phyloP scores from a whole-genome alignment of 2,888 invertebrate species.

The Megamerina dolium region DNA sequence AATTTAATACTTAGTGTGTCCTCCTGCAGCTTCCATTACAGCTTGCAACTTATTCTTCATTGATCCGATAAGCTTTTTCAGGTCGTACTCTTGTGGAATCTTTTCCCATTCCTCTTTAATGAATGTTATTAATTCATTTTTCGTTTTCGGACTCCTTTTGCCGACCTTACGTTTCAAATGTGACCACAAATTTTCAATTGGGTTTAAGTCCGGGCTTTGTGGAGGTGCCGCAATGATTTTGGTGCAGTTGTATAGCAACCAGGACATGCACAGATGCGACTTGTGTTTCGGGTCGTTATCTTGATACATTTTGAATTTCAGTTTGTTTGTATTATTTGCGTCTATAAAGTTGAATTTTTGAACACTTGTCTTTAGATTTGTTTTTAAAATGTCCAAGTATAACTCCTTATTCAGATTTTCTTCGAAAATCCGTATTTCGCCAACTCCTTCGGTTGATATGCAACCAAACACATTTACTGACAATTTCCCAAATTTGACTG shows the following conservation, averaged over 20 bases:
- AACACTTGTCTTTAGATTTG: conserved; percentile 11
- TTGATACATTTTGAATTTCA: too few relatives aligned
- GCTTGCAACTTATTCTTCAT: too few relatives aligned
- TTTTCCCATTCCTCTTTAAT: conserved; percentile 4
- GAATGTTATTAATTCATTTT: neutral
- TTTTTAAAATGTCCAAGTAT: conserved; percentile 6
- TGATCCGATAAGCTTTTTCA: too few relatives aligned
- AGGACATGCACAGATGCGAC: too few relatives aligned
- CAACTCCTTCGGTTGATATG: too few relatives aligned
- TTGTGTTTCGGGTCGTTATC: conserved; percentile 9
- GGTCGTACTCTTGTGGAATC: conserved; percentile 2
- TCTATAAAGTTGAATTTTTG: conserved; percentile 12
- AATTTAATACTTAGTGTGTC: too few relatives aligned
- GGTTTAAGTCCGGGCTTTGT: conserved; percentile 3
- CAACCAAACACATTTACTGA: too few relatives aligned
- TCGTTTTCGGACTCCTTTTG: neutral
- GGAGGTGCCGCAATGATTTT: too few relatives aligned
- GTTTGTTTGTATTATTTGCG: conserved; percentile 10
- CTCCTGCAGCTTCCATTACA: too few relatives aligned
- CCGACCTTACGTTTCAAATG: conserved; percentile 1
- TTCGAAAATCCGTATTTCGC: conserved; percentile 14
- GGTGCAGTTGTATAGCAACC: conserved; percentile 8
- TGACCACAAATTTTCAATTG: conserved; percentile 9
- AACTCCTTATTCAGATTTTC: conserved; percentile 9
- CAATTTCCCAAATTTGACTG: conserved; percentile 19